These are phyloP conservation scores for Microtus pennsylvanicus DNA, from an alignment of 2,113 vertebrate species.

Conservation along the genomic window DNA sequence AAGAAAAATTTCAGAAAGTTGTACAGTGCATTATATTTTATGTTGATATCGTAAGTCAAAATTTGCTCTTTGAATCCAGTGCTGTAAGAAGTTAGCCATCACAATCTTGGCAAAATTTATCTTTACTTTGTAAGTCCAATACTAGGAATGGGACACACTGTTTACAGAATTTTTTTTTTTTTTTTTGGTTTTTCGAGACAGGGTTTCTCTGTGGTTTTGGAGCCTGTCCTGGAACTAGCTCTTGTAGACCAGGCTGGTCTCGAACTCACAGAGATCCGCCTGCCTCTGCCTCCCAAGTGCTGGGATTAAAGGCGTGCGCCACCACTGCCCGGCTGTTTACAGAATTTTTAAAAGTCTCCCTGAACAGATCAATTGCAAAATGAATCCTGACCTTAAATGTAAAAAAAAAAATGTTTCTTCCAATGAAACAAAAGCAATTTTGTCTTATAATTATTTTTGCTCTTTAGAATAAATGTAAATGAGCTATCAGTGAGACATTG, in stretches of 20 bases:
- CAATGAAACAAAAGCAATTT: background rate
- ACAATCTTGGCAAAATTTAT: background rate
- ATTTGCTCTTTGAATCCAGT: background rate
- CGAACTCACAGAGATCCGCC: no score
- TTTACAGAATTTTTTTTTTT: no score
- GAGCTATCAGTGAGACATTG: background rate
- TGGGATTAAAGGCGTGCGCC: no score
- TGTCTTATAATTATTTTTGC: slow-evolving; percentile 17
- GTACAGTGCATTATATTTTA: background rate
- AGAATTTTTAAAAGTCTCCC: background rate
- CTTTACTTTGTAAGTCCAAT: background rate
- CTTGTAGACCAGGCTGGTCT: no score
- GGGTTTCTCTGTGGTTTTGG: no score
- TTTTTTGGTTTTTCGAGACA: no score
- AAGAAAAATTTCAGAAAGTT: background rate
- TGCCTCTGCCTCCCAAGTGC: no score
- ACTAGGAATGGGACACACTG: background rate
- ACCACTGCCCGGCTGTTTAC: no score
- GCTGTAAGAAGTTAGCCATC: background rate
- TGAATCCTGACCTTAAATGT: background rate
- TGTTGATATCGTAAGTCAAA: background rate
- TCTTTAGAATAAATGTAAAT: slow-evolving; percentile 27
- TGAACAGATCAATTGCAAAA: background rate
- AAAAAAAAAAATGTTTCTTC: background rate
- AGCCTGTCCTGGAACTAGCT: no score